These are phyloP conservation scores for Ischnus inquisitorius DNA, from an alignment of 2,888 invertebrate species.

Conservation along the genomic window DNA sequence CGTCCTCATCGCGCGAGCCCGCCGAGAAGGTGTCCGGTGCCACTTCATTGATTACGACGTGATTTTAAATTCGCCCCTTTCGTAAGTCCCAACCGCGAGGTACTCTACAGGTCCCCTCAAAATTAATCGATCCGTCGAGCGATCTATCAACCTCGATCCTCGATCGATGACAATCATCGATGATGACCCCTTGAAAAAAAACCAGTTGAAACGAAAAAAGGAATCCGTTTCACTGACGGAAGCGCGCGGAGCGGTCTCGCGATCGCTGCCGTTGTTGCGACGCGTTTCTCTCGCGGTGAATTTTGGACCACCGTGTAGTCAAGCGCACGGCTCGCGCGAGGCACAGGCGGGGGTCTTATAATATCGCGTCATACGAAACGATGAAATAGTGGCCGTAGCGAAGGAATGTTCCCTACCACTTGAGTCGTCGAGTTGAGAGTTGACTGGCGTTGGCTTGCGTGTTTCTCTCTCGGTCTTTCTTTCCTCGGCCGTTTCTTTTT, in stretches of 20 bases:
- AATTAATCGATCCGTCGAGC: not conserved
- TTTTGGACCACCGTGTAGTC: constrained; percentile 84
- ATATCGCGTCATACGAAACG: constrained; percentile 85
- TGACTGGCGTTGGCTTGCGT: constrained; percentile 81
- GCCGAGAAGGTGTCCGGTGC: constrained; percentile 69
- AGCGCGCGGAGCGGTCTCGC: not conserved
- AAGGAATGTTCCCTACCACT: constrained; percentile 85
- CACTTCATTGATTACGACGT: constrained; percentile 76
- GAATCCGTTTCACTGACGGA: not conserved
- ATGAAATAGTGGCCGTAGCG: constrained; percentile 85
- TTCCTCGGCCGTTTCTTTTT: constrained; percentile 26
- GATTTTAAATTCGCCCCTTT: constrained; percentile 73
- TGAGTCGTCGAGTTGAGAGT: constrained; percentile 84
- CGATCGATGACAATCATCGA: not conserved
- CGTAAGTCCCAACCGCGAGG: constrained; percentile 61
- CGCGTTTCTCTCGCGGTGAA: constrained; percentile 64
- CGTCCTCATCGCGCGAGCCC: constrained; percentile 52
- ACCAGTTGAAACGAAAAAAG: too few relatives aligned
- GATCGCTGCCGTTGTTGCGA: not conserved
- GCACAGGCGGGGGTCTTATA: constrained; percentile 85
- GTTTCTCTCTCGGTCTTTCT: constrained; percentile 68
- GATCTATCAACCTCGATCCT: not conserved
- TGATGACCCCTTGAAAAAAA: not conserved
- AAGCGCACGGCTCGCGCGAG: constrained; percentile 74
- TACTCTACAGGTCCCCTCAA: constrained; percentile 64